These are phyloP conservation scores for Microplitis manilae DNA, from an alignment of 2,888 invertebrate species.

Conservation along the genomic window DNA sequence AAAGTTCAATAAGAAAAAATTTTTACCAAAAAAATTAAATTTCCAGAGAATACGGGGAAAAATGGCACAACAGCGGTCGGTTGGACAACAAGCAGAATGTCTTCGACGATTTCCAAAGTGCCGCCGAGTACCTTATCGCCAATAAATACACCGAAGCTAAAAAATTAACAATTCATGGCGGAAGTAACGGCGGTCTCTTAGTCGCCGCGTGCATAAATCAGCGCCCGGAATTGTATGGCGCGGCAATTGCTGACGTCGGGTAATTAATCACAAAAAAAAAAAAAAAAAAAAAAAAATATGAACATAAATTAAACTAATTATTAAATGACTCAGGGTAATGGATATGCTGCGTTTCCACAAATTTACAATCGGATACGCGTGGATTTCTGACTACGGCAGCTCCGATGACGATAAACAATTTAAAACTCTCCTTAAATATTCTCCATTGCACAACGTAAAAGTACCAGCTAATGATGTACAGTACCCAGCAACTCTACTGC, in stretches of 20 bases:
- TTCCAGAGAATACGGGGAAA: conserved; percentile 93
- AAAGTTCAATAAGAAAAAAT: not conserved
- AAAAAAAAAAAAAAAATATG: not conserved
- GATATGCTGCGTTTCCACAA: conserved; percentile 98
- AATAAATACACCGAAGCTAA: conserved; percentile 84
- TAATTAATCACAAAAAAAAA: conserved; percentile 64
- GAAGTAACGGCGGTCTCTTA: conserved; percentile 97
- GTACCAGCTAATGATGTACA: conserved; percentile 78
- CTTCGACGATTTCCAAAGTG: conserved; percentile 96
- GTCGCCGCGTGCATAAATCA: conserved; percentile 96
- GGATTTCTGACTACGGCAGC: conserved; percentile 96
- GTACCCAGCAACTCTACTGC: conserved; percentile 92
- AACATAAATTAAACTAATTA: not conserved
- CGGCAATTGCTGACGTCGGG: conserved; percentile 96
- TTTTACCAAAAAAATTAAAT: not conserved
- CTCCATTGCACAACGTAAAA: conserved; percentile 92
- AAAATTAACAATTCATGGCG: conserved; percentile 91
- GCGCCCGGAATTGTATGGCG: conserved; percentile 94
- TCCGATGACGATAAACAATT: conserved; percentile 91
- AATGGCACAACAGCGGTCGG: conserved; percentile 96
- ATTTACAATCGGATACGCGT: conserved; percentile 97
- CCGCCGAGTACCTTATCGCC: conserved; percentile 88
- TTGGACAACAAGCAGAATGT: conserved; percentile 95
- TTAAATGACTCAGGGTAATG: conserved; percentile 80
- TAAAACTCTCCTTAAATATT: conserved; percentile 87